Base-by-base conservation (phyloP, 92 coral and sea anemone genomes). In the Meandrina meandrites region DNA sequence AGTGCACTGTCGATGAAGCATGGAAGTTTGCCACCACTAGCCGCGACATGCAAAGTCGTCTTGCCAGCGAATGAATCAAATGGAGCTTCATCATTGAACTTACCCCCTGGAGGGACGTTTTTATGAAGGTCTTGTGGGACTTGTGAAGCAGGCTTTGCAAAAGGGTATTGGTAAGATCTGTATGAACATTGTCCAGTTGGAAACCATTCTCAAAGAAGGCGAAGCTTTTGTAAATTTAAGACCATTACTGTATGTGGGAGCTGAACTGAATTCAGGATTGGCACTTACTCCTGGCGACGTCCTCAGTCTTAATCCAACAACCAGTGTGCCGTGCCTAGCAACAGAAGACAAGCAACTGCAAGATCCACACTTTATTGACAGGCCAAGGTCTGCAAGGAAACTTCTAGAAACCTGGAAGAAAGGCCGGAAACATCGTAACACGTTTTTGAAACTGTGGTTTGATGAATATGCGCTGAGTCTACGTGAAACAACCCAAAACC, bases 21-120 rank as follows among this genome's bases (percentile, higher is more conserved):
- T n/a, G n/a, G n/a, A 11, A 81, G 35, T 57, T 79, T 48, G 77
- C 77, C 19, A 48, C 80, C 27, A 80, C 84, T n/a, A 36, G 58
- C 15, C 83, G 37, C 9, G 86, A 89, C n/a, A 79, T 74, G 34
- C 86, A 89, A 36, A 84, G 64, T 21, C 79, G 79, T 57, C 40
- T 70, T 53, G 84, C 91, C 53, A 78, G 79, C 21, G 71, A 89
- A 70, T 80, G 81, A 71, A 86, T 79, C 66, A 84, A 74, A 34
- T 84, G 91, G 88, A 84, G 66, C 68, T 89, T 84, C 34, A 84
- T 67, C 17, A 76, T 75, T 2, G 84, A 78, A 89, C 80, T 50
- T 79, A 83, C 87, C 76, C 87, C 87, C 31, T 88, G 87, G 83
- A 74, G 87, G 91, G 90, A 56, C 86, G 90, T 15, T 87, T 87